Evolutionary conservation across 2,797 vertebrate genomes (phyloP).

Genomic region (Danio albolineatus): DNA sequence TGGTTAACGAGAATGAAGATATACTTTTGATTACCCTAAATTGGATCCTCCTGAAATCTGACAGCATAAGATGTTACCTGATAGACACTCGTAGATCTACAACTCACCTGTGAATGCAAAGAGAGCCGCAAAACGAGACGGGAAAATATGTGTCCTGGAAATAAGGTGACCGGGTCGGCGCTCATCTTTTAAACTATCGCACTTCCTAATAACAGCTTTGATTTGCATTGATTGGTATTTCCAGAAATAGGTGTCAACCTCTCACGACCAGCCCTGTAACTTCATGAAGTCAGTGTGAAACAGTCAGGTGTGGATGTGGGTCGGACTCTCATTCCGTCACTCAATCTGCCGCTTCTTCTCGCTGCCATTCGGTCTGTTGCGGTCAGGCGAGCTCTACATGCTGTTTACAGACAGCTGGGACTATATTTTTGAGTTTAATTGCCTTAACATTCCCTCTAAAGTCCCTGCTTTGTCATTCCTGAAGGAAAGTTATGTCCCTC

Average conservation of each 20-base stretch:
- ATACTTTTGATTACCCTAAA: conserved; percentile 10
- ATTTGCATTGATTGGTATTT: conserved; percentile 64
- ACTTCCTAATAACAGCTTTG: conserved; percentile 18
- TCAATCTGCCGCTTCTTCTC: background rate
- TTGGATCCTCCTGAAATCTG: background rate
- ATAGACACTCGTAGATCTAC: background rate
- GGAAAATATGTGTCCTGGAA: conserved; percentile 14
- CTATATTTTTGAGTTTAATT: background rate
- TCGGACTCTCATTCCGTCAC: conserved; percentile 21
- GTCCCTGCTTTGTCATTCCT: background rate
- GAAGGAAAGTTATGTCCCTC: background rate
- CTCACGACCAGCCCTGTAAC: conserved; percentile 63
- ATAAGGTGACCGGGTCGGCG: conserved; percentile 40
- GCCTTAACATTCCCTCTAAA: background rate
- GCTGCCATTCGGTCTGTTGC: background rate
- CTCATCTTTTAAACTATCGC: conserved; percentile 75
- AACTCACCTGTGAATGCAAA: conserved; percentile 48
- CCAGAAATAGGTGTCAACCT: conserved; percentile 71
- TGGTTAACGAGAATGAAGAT: background rate
- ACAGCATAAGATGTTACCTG: background rate
- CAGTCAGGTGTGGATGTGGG: conserved; percentile 14
- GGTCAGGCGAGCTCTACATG: background rate
- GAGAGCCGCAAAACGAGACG: conserved; percentile 6
- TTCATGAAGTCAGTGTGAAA: conserved; percentile 24
- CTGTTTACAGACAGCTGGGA: background rate